phyloP scores from a whole-genome alignment of 2,888 invertebrate genomes.

The Nymphalis c-album region DNA sequence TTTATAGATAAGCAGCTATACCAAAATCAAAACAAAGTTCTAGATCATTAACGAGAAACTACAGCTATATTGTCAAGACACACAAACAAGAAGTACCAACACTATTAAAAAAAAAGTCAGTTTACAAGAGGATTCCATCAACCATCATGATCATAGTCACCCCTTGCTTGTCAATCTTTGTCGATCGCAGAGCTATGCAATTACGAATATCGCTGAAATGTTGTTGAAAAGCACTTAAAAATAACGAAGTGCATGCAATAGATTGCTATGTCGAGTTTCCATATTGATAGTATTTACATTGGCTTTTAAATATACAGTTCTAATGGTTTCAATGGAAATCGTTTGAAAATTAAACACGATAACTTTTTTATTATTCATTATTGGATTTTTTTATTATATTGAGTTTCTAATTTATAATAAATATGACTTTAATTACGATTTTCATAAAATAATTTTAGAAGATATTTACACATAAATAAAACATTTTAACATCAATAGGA shows the following conservation, averaged over 20 bases:
- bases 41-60: too few relatives aligned
- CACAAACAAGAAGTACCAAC: too few relatives aligned
- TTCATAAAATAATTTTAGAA: too few relatives aligned
- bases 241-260: constrained; percentile 4
- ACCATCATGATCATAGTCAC: background rate
- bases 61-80: too few relatives aligned
- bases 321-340: background rate
- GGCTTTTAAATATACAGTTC: background rate
- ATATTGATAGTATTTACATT: background rate
- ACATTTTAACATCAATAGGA: too few relatives aligned
- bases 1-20: too few relatives aligned
- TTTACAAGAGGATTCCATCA: background rate
- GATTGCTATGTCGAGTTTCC: background rate
- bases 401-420: too few relatives aligned
- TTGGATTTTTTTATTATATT: too few relatives aligned
- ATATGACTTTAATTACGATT: too few relatives aligned
- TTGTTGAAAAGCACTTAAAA: constrained; percentile 9
- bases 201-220: background rate
- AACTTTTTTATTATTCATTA: too few relatives aligned
- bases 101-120: background rate
- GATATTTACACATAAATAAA: too few relatives aligned
- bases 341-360: background rate
- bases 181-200: constrained; percentile 2
- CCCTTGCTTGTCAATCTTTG: constrained; percentile 8
- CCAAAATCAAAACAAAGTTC: too few relatives aligned